Conservation (phyloP, 2,797 vertebrate genomes). For the Myotis findleyi region DNA sequence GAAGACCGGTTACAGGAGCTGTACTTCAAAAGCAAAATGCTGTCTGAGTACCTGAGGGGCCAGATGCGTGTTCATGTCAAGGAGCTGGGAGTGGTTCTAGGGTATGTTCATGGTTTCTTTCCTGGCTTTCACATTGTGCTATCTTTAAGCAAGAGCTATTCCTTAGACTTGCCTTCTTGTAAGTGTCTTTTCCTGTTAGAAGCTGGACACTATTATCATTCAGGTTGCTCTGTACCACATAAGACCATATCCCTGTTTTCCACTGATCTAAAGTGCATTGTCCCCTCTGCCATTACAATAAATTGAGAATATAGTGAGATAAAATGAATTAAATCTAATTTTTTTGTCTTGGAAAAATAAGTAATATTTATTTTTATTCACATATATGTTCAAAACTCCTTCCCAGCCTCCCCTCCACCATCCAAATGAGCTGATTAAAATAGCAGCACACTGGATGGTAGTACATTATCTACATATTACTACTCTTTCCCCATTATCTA, state of each 20-base stretch:
- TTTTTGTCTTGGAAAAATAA: background rate
- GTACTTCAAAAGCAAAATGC: slow-evolving; percentile 99
- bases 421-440: background rate
- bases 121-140: background rate
- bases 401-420: background rate
- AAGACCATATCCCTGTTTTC: slow-evolving; percentile 11
- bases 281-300: background rate
- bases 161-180: background rate
- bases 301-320: background rate
- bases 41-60: slow-evolving; percentile 98
- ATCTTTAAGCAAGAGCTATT: background rate
- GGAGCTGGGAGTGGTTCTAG: slow-evolving; percentile 96
- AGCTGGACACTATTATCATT: background rate
- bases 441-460: background rate
- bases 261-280: background rate
- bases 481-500: background rate
- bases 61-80: slow-evolving; percentile 99
- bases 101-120: slow-evolving; percentile 89
- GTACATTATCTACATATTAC: background rate
- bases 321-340: slow-evolving; percentile 17
- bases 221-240: background rate
- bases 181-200: background rate
- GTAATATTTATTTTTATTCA: background rate
- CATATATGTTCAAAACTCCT: slow-evolving; percentile 8
- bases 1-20: slow-evolving; percentile 98